These are phyloP conservation scores for Pterobdella sp. DNA, from an alignment of 2,888 invertebrate genomes.

Conservation along the genomic window DNA sequence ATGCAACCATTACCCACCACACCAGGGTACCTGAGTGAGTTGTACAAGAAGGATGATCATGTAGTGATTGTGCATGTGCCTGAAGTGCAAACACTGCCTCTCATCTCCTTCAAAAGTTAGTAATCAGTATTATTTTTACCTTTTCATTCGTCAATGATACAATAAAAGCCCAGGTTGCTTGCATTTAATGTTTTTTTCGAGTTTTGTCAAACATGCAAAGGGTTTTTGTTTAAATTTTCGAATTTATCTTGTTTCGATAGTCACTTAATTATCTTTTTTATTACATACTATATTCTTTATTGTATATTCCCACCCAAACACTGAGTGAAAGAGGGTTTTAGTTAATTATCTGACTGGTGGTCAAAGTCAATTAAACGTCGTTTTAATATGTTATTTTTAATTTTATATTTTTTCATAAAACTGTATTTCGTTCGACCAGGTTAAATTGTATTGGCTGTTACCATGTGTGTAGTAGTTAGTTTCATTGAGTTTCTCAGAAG, in stretches of 20 bases:
- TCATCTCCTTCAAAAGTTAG: constrained; percentile 37
- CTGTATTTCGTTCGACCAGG: too few relatives aligned
- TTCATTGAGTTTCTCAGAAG: too few relatives aligned
- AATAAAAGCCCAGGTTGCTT: background rate
- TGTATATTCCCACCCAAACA: background rate
- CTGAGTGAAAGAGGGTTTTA: too few relatives aligned
- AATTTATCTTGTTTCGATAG: background rate
- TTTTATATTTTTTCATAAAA: too few relatives aligned
- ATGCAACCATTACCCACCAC: background rate
- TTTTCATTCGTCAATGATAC: background rate
- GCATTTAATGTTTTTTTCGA: background rate
- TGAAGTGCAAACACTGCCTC: constrained; percentile 34
- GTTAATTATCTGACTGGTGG: too few relatives aligned
- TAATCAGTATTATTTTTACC: background rate
- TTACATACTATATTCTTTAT: background rate
- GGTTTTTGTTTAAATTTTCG: background rate
- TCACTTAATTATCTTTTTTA: background rate
- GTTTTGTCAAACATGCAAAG: too few relatives aligned
- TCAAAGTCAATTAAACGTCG: too few relatives aligned
- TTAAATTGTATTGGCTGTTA: background rate
- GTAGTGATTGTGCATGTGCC: constrained; percentile 36
- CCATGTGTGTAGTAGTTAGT: background rate
- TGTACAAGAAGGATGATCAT: constrained; percentile 31
- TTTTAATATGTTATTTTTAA: too few relatives aligned
- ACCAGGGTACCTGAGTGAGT: constrained; percentile 34